Evolutionary conservation across 2,797 vertebrate genomes (phyloP), one percentile per base, ranked within the genome.

Genomic region (Gobio occitaniae): DNA sequence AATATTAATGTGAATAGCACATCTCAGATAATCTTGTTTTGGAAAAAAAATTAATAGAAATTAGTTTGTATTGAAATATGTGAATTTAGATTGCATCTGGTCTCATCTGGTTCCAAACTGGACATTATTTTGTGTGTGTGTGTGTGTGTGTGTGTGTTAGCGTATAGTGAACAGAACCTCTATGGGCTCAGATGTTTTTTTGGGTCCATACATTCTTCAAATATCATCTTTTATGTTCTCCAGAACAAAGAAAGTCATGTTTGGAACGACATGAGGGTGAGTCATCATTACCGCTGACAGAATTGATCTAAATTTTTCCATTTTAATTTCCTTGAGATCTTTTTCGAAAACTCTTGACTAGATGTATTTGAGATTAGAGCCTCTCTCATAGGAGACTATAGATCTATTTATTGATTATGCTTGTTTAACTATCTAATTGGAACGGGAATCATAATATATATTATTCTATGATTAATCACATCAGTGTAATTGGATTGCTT

Each of bases 351-450:
- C 10, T 52, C 25, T 19, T 29, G n/a, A 48, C 25, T 19, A 36
- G 17, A 19, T 56, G 13, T 16, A n/a, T n/a, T 71, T 52, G n/a
- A 19, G 4, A 56, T 56, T 17, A 6, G 44, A 68, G 17, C 15
- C 29, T 50, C n/a, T 50, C 44, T 50, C 48, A 25, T 25, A 52
- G 63, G 61, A 50, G 12, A 36, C 36, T 25, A 38, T 59, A 44
- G 19, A 84, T 82, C 70, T 65, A 74, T 74, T 32, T 74, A 82
- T 82, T 61, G 54, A 74, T 84, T 54, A 19, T 44, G 52, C 29
- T 66, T 78, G 63, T 78, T 69, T 92, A 93, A 89, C 92, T 86
- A 89, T 87, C 89, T 95, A 94, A 90, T 90, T 93, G 91, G 93
- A 7, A 74, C 38, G 32, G 41, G 74, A 56, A 50, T 74, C 41